Evolutionary conservation across 2,888 invertebrate species (phyloP).

Genomic region (Globia sparganii): DNA sequence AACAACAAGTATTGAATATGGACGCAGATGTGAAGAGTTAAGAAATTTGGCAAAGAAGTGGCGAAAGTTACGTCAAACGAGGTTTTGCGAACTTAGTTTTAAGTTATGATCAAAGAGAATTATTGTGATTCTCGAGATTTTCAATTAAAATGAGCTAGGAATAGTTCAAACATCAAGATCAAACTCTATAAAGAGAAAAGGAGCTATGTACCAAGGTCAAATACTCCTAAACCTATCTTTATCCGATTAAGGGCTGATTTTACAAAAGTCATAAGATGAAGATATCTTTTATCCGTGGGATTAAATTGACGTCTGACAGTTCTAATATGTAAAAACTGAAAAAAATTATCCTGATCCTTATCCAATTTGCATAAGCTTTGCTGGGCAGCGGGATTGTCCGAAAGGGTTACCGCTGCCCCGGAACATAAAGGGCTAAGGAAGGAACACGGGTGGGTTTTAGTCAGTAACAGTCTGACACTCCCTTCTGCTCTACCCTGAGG

Average conservation of each 20-base stretch:
- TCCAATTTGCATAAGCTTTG: no score
- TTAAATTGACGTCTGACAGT: background rate
- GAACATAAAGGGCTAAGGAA: no score
- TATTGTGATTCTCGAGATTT: conserved; percentile 12
- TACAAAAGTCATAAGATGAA: background rate
- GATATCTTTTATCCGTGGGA: background rate
- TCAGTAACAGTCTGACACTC: no score
- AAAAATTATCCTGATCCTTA: background rate
- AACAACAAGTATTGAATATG: conserved; percentile 73
- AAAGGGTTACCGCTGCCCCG: no score
- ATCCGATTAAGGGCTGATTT: background rate
- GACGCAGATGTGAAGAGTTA: conserved; percentile 65
- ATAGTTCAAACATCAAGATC: background rate
- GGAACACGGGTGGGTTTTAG: no score
- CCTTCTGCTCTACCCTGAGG: no score
- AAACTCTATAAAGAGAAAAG: background rate
- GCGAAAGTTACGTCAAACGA: conserved; percentile 33
- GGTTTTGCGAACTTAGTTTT: conserved; percentile 30
- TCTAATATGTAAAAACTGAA: background rate
- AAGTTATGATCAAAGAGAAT: conserved; percentile 36
- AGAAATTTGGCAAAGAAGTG: conserved; percentile 34
- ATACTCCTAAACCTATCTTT: background rate
- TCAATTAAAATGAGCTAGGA: conserved; percentile 5
- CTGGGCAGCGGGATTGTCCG: no score
- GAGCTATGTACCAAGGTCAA: background rate